Conservation (phyloP, 2,113 vertebrate species). For the Benitochromis conjunctus region DNA sequence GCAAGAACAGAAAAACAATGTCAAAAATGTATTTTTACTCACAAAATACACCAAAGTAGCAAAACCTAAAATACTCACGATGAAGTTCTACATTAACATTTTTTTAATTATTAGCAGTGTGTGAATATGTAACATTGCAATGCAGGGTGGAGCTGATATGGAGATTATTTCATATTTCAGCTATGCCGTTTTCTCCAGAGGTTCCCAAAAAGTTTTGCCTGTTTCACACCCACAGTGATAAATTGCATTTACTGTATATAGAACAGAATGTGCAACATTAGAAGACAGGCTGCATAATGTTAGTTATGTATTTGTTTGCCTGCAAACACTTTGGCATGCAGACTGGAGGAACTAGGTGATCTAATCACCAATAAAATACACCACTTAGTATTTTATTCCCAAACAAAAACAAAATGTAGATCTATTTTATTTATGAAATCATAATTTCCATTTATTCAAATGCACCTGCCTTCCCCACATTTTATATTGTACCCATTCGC, state of each 20-base stretch:
- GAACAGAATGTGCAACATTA: not conserved
- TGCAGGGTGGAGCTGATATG: not conserved
- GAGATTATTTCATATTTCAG: not conserved
- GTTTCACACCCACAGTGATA: not conserved
- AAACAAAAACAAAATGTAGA: not conserved
- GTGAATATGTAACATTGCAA: not conserved
- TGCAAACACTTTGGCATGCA: not conserved
- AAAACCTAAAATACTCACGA: not conserved
- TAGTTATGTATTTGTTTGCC: not conserved
- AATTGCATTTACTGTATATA: not conserved
- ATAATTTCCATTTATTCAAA: not conserved
- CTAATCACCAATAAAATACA: not conserved
- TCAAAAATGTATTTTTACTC: not conserved
- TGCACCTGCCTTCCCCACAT: not conserved
- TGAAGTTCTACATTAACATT: not conserved
- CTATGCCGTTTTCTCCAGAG: not conserved
- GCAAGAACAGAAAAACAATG: not conserved
- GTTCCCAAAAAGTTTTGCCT: not conserved
- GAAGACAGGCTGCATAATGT: not conserved
- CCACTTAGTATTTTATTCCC: not conserved
- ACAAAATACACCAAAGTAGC: not conserved
- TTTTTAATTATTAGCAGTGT: not conserved
- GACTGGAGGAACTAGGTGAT: not conserved
- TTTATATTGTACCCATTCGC: not conserved
- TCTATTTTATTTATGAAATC: not conserved